Percentiles rank a stretch among this genome's conserved stretches.
Conservation (phyloP, 2,113 vertebrate genomes). For the Poeciliopsis occidentalis region DNA sequence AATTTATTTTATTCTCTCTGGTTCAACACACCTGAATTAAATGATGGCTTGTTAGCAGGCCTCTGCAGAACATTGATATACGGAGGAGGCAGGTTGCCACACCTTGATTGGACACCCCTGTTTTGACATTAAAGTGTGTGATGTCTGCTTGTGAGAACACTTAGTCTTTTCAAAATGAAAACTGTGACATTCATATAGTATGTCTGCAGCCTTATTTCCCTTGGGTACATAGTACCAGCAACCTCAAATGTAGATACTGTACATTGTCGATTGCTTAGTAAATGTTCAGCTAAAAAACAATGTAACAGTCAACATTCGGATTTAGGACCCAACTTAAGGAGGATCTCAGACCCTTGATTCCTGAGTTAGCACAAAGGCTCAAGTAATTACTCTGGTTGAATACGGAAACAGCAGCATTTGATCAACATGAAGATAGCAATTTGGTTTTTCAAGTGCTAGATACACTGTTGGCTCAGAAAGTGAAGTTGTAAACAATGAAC, state of each 20-base stretch:
- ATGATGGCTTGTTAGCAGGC: no score
- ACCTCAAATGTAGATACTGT: background rate
- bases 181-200: background rate
- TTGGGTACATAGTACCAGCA: background rate
- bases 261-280: background rate
- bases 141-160: no score
- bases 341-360: background rate
- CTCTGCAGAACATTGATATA: no score
- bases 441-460: background rate
- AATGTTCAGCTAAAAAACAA: background rate
- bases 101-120: no score
- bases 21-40: no score
- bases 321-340: background rate
- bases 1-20: no score
- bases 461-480: background rate
- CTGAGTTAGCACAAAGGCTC: background rate
- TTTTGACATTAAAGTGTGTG: background rate
- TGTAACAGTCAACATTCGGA: background rate
- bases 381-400: background rate
- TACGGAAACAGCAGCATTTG: background rate
- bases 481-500: background rate
- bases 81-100: no score
- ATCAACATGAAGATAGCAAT: background rate
- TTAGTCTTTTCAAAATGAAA: no score
- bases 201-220: background rate